These are phyloP conservation scores for Philonicus albiceps DNA, from an alignment of 2,888 invertebrate genomes.

Conservation along the genomic window DNA sequence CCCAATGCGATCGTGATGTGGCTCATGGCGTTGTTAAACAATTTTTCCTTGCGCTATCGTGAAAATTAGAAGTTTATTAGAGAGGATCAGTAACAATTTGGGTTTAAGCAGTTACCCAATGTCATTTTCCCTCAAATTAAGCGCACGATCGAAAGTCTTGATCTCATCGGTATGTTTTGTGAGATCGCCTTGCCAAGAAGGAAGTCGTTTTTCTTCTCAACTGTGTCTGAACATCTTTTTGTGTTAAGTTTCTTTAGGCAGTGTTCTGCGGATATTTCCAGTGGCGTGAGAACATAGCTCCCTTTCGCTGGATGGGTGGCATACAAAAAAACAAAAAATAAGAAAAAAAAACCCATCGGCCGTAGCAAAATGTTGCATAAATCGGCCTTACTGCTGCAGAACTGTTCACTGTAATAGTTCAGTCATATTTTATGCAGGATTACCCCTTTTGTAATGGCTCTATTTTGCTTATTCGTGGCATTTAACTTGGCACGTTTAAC, in stretches of 20 bases:
- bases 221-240: background rate
- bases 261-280: background rate
- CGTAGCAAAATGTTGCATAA: background rate
- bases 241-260: background rate
- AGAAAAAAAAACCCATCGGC: background rate
- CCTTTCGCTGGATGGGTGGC: background rate
- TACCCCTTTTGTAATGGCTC: background rate
- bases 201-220: background rate
- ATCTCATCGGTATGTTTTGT: background rate
- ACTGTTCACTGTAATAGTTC: background rate
- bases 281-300: background rate
- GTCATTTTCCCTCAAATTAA: constrained; percentile 45
- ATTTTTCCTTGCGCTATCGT: constrained; percentile 17
- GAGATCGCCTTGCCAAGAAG: background rate
- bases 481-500: background rate
- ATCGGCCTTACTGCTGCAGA: background rate
- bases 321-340: background rate
- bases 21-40: constrained; percentile 20
- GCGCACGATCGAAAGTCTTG: constrained; percentile 42
- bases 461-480: background rate
- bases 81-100: constrained; percentile 43
- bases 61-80: constrained; percentile 47
- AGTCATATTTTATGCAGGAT: background rate
- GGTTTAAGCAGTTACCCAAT: constrained; percentile 5
- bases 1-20: constrained; percentile 9